phyloP scores from a whole-genome alignment of 2,797 vertebrate species.

The Mormyrus hasselquistii region DNA sequence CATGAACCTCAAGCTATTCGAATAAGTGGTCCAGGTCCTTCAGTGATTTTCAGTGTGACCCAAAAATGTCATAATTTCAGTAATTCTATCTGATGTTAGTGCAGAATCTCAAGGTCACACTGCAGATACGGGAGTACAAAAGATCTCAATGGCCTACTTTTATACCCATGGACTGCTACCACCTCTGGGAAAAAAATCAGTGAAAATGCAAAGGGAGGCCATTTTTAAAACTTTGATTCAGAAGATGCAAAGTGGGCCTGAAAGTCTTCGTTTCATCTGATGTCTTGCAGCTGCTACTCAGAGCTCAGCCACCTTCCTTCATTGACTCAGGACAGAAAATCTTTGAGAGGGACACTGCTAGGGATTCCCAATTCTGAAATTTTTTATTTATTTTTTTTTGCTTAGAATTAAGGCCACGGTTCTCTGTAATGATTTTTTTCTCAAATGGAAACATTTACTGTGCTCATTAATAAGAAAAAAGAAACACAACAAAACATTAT shows the following conservation, averaged over 20 bases:
- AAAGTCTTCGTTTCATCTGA: not conserved
- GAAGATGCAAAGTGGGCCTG: slow-evolving; percentile 9
- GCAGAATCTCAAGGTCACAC: slow-evolving; percentile 49
- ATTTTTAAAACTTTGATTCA: slow-evolving; percentile 7
- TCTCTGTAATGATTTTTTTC: not conserved
- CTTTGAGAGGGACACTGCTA: not conserved
- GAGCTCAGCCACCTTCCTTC: not conserved
- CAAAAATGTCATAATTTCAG: slow-evolving; percentile 48
- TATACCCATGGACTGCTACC: slow-evolving; percentile 52
- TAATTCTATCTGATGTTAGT: slow-evolving; percentile 32
- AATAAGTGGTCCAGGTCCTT: slow-evolving; percentile 36
- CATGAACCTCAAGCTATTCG: slow-evolving; percentile 32
- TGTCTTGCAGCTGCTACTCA: not conserved
- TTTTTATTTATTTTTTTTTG: not conserved
- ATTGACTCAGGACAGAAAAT: not conserved
- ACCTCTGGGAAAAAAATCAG: slow-evolving; percentile 38
- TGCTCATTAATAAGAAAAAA: not conserved
- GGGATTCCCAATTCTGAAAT: not conserved
- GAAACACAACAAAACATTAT: not conserved
- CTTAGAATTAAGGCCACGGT: not conserved
- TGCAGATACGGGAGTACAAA: slow-evolving; percentile 38
- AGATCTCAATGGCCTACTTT: slow-evolving; percentile 54
- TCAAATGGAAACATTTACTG: not conserved
- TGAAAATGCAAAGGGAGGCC: not conserved
- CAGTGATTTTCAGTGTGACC: slow-evolving; percentile 43